These are phyloP conservation scores for Hermetia illucens DNA, from an alignment of 1,140 invertebrate species.

Conservation along the genomic window DNA sequence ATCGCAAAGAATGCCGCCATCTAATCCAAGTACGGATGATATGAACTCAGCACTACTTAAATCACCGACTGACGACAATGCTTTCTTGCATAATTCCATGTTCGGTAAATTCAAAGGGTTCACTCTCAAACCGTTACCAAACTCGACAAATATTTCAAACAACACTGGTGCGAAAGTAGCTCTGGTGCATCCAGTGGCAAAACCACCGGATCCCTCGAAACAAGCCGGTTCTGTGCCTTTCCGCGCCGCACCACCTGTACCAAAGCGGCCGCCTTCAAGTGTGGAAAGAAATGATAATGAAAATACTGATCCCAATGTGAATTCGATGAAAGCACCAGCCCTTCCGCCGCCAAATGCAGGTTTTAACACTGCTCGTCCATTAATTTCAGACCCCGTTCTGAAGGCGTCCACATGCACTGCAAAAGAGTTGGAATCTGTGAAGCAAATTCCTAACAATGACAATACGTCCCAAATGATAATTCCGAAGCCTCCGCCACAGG, in stretches of 20 bases:
- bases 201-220: conserved; percentile 13
- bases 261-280: conserved; percentile 6
- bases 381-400: conserved; percentile 65
- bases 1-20: conserved; percentile 30
- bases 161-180: conserved; percentile 27
- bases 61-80: conserved; percentile 34
- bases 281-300: background rate
- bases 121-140: conserved; percentile 50
- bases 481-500: conserved; percentile 20
- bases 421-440: conserved; percentile 45
- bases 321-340: conserved; percentile 32
- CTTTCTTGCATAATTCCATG: conserved; percentile 44
- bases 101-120: conserved; percentile 79
- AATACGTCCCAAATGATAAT: conserved; percentile 26
- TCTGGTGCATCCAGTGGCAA: conserved; percentile 25
- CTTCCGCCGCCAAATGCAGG: conserved; percentile 37
- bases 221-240: conserved; percentile 13
- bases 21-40: conserved; percentile 39
- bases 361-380: conserved; percentile 39
- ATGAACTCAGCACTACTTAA: conserved; percentile 42
- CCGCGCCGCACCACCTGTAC: conserved; percentile 22
- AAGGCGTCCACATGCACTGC: conserved; percentile 64
- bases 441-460: conserved; percentile 23
- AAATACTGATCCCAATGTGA: background rate
- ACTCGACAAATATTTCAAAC: conserved; percentile 15